Base-by-base conservation (phyloP, 2,113 vertebrate genomes). In the Lycocorax pyrrhopterus region DNA sequence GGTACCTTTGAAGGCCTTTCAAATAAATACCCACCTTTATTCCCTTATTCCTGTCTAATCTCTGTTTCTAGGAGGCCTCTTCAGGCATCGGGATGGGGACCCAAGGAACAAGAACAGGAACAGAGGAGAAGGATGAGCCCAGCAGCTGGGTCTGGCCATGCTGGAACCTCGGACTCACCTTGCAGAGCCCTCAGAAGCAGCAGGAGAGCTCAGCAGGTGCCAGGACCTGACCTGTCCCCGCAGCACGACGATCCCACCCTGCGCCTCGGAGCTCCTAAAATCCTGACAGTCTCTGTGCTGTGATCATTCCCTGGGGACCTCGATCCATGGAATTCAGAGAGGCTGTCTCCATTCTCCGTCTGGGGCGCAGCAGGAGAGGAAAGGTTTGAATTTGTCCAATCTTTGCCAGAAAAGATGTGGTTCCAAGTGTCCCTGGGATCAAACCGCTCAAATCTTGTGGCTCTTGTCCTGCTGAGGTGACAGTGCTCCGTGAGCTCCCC, bases 401-500 rank as follows among this genome's bases (percentile, higher is more conserved):
- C 35, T 19, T 33, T 84, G 43, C 49, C 52, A 33, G 43, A 11
- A 35, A 13, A 44, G 67, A 18, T 0, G 1, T 8, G 32, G 10
- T 16, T 33, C 44, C 18, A 8, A 20, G 44, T 3, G 16, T 13
- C 25, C 1, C 1, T 30, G 37, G 59, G 30, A 16, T 32, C 27
- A 8, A 27, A 22, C 1, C 10, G 15, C 55, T 39, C 22, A 10
- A 4, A 3, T 7, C 29, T 11, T 5, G 7, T 29, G 27, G 23
- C 49, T 72, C 43, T 22, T 39, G 51, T 62, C 46, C 68, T 33
- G 41, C 6, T 23, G 6, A 25, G 58, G 87, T 39, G 78, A 5
- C 58, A 1, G 3, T 7, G 37, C 79, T 56, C 6, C 0, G 2
- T 12, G 33, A 60, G 12, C 4, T 7, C 55, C 44, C 22, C 1